A percentile compares a stretch with the other conserved stretches of the same genome.
Evolutionary conservation across 1,140 invertebrate genomes (phyloP).

Genomic region (Antheraea mylitta): DNA sequence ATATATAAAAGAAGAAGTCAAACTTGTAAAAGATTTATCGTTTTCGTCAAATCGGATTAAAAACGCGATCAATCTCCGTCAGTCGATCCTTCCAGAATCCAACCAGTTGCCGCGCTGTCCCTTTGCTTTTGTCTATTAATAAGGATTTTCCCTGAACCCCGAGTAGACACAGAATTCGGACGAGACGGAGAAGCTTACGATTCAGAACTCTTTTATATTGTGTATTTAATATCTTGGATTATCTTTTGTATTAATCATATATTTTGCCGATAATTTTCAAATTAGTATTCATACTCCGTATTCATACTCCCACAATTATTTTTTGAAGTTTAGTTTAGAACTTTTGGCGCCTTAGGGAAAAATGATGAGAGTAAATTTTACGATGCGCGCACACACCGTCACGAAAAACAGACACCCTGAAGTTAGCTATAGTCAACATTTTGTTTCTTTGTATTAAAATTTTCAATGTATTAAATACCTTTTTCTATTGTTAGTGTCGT

Average conservation of each 20-base stretch:
- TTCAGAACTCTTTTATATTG: not conserved
- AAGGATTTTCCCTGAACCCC: slow-evolving; percentile 54
- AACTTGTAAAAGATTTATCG: not conserved
- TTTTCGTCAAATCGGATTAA: slow-evolving; percentile 9
- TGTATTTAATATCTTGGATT: not conserved
- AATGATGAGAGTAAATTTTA: no score
- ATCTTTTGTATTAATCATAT: not conserved
- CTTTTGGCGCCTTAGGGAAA: no score
- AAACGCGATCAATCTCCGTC: slow-evolving; percentile 46
- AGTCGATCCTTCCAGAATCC: slow-evolving; percentile 37
- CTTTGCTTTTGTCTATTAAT: slow-evolving; percentile 59
- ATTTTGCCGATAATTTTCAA: not conserved
- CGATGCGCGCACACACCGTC: no score
- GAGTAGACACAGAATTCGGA: not conserved
- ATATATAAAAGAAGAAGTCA: not conserved
- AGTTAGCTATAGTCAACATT: no score
- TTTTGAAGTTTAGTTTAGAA: no score
- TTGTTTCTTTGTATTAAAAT: no score
- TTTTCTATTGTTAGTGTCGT: no score
- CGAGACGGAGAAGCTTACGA: not conserved
- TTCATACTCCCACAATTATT: no score
- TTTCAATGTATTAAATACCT: no score
- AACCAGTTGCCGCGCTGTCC: slow-evolving; percentile 24
- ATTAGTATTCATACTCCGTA: no score
- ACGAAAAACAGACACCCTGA: no score